Percentiles rank a stretch among this genome's conserved stretches.
These are phyloP conservation scores for Petrocephalus zakoni DNA, from an alignment of 2,113 vertebrate species.

Conservation along the genomic window DNA sequence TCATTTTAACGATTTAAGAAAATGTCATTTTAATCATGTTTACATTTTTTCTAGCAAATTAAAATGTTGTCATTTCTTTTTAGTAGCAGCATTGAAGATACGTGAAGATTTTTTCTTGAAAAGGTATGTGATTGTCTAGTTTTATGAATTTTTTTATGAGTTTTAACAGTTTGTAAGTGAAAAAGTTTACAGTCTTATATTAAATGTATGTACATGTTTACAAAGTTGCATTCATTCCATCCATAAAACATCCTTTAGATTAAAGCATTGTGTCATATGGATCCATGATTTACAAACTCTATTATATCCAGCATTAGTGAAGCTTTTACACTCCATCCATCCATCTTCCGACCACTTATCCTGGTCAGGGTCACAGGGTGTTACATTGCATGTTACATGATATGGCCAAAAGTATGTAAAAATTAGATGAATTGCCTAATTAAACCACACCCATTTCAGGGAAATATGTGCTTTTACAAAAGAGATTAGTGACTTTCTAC, in stretches of 20 bases:
- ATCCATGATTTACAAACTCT: background rate
- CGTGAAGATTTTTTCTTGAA: background rate
- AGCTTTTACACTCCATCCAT: background rate
- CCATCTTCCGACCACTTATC: background rate
- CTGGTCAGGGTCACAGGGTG: background rate
- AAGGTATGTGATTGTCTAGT: background rate
- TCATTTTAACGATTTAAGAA: background rate
- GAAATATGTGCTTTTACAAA: no score
- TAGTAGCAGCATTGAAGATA: background rate
- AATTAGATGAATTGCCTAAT: no score
- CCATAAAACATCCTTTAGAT: no score
- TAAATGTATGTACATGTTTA: no score
- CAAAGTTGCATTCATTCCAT: no score
- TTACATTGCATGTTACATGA: background rate
- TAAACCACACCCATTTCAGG: no score
- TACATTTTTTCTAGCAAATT: background rate
- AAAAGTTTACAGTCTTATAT: no score
- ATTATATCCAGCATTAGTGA: background rate
- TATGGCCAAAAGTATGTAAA: no score
- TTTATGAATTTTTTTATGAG: background rate
- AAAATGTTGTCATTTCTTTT: background rate
- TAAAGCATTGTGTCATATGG: background rate
- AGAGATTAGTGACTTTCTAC: no score
- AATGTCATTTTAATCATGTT: background rate
- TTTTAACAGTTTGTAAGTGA: background rate